Base-by-base conservation (phyloP, 2,888 invertebrate species). In the Nineta flava region DNA sequence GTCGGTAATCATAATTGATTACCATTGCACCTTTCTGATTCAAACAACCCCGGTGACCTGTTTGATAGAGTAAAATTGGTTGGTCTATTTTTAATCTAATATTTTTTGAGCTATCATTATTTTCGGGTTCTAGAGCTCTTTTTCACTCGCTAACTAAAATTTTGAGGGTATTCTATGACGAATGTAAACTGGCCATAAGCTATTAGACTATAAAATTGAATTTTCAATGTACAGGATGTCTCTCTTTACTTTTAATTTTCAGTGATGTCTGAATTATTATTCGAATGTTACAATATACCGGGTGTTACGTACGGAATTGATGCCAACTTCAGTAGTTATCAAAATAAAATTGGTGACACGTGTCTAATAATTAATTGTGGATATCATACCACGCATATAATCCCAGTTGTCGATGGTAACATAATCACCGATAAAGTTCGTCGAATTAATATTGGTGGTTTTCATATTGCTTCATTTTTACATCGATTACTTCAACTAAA, bases 201-300 rank as follows among this genome's bases (percentile, higher is more conserved):
- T n/a, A n/a, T n/a, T n/a, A n/a, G n/a, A n/a, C n/a, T n/a, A n/a
- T n/a, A n/a, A n/a, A n/a, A n/a, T n/a, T n/a, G n/a, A n/a, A n/a
- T n/a, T n/a, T n/a, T n/a, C 26, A 26, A 26, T 26, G 19, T 19
- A 19, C 19, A 19, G 19, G 19, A 19, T 26, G 4, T 26, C 7
- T 19, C 19, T 19, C 5, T 43, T 45, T 48, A 12, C 15, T 43
- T 31, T 38, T 40, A 40, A 57, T 50, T 74, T 76, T 53, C 63
- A 92, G 92, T 91, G 59, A 93, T 95, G 93, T 87, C 87, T 2
- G 95, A 95, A 63, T 71, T 95, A 49, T 68, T 95, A 42, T 95
- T 95, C 68, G 95, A 95, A 68, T 92, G 87, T 55, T 95, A 95
- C 62, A 79, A 81, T 40, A 77, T 94, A 3, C 93, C 94, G 4